Evolutionary conservation across 2,797 vertebrate species (phyloP).

Genomic region (Onychomys torridus): DNA sequence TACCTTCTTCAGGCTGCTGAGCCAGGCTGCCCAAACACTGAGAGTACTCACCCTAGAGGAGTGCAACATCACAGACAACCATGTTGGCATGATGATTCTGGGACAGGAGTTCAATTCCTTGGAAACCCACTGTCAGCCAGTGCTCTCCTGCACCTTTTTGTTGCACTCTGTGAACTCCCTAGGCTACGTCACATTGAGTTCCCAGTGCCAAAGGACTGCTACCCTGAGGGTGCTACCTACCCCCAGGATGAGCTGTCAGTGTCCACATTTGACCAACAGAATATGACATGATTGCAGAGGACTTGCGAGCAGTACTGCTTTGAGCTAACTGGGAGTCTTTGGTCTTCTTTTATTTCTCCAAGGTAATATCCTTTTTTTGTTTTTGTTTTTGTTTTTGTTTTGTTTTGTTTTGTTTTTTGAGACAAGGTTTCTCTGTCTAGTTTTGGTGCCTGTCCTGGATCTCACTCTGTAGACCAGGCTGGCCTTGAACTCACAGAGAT

Average conservation of each 20-base stretch:
- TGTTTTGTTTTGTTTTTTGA: too few relatives aligned
- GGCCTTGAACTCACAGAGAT: too few relatives aligned
- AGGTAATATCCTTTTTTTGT: neutral
- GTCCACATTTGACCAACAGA: slow-evolving; percentile 90
- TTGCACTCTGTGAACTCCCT: slow-evolving; percentile 89
- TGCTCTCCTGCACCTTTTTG: slow-evolving; percentile 90
- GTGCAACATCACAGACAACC: slow-evolving; percentile 91
- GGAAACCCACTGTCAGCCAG: slow-evolving; percentile 94
- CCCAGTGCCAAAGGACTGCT: slow-evolving; percentile 96
- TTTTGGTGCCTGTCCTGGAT: too few relatives aligned
- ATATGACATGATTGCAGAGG: slow-evolving; percentile 89
- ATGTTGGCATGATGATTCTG: slow-evolving; percentile 88
- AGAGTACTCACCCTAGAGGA: slow-evolving; percentile 93
- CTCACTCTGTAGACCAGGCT: too few relatives aligned
- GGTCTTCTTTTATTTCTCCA: slow-evolving; percentile 18
- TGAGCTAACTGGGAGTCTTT: slow-evolving; percentile 82
- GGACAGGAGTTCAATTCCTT: slow-evolving; percentile 93
- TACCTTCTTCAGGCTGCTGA: slow-evolving; percentile 92
- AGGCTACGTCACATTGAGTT: slow-evolving; percentile 92
- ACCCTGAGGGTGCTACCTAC: slow-evolving; percentile 90
- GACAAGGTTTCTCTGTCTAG: too few relatives aligned
- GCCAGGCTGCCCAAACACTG: slow-evolving; percentile 90
- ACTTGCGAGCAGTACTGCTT: slow-evolving; percentile 90
- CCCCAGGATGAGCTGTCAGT: slow-evolving; percentile 92
- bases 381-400: too few relatives aligned